Conservation (phyloP, 2,113 vertebrate species). For the Lampris incognitus region DNA sequence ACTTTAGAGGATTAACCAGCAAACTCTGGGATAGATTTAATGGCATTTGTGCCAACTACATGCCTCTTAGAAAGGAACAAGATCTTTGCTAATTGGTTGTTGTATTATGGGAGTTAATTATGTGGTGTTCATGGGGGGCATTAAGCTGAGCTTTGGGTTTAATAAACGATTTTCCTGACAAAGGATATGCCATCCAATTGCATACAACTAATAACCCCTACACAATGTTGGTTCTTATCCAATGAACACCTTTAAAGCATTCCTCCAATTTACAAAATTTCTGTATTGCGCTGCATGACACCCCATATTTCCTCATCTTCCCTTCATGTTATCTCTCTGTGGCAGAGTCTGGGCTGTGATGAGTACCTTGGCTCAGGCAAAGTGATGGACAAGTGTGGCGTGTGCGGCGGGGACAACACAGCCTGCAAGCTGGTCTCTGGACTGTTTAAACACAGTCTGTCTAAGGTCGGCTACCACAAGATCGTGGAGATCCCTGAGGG, state of each 20-base stretch:
- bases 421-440: constrained; percentile 93
- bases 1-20: constrained; percentile 9
- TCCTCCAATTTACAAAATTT: neutral
- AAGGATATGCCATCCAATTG: neutral
- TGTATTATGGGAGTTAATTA: constrained; percentile 22
- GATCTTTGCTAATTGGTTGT: constrained; percentile 18
- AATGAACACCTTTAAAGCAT: neutral
- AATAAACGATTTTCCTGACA: neutral
- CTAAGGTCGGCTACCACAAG: constrained; percentile 95
- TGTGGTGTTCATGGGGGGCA: constrained; percentile 12
- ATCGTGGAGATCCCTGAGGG: constrained; percentile 97
- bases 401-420: constrained; percentile 93
- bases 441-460: constrained; percentile 89
- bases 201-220: neutral
- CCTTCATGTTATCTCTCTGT: constrained; percentile 13
- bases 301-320: neutral
- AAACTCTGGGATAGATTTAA: constrained; percentile 21
- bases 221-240: neutral
- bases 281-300: neutral
- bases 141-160: neutral
- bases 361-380: constrained; percentile 92
- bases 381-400: constrained; percentile 91
- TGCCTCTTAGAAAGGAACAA: constrained; percentile 23
- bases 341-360: constrained; percentile 92
- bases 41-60: neutral